These are phyloP conservation scores for Enteromius anoplus DNA, from an alignment of 2,797 vertebrate genomes.

Conservation along the genomic window DNA sequence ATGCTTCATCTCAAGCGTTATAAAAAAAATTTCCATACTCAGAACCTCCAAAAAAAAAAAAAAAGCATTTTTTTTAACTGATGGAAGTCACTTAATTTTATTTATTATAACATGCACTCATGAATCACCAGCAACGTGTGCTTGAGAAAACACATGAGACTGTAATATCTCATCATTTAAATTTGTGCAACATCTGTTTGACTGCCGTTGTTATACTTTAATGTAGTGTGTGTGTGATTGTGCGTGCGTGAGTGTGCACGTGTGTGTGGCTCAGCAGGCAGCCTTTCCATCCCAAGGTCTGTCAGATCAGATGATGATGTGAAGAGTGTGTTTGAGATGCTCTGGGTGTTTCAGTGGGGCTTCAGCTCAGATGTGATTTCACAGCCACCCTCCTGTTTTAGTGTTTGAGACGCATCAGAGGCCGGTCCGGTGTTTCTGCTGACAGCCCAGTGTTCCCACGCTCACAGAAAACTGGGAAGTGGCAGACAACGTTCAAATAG, in stretches of 20 bases:
- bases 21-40: not conserved
- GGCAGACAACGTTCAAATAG: no score
- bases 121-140: not conserved
- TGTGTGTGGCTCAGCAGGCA: slow-evolving; percentile 17
- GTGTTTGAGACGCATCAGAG: not conserved
- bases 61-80: not conserved
- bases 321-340: slow-evolving; percentile 5
- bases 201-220: not conserved
- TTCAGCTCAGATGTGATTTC: slow-evolving; percentile 10
- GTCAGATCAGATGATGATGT: slow-evolving; percentile 28
- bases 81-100: not conserved
- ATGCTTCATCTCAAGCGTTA: no score
- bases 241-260: not conserved
- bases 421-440: not conserved
- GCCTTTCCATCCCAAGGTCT: not conserved
- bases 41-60: no score
- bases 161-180: slow-evolving; percentile 17
- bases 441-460: not conserved
- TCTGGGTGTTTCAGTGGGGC: not conserved
- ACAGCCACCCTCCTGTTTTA: slow-evolving; percentile 14
- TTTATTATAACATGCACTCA: not conserved
- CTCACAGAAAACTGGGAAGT: not conserved
- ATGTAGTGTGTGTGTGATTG: not conserved
- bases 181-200: slow-evolving; percentile 16
- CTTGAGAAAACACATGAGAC: not conserved